Percentiles rank a stretch among this genome's conserved stretches.
Evolutionary conservation across 2,113 vertebrate genomes (phyloP).

Genomic region (Rafetus swinhoei): DNA sequence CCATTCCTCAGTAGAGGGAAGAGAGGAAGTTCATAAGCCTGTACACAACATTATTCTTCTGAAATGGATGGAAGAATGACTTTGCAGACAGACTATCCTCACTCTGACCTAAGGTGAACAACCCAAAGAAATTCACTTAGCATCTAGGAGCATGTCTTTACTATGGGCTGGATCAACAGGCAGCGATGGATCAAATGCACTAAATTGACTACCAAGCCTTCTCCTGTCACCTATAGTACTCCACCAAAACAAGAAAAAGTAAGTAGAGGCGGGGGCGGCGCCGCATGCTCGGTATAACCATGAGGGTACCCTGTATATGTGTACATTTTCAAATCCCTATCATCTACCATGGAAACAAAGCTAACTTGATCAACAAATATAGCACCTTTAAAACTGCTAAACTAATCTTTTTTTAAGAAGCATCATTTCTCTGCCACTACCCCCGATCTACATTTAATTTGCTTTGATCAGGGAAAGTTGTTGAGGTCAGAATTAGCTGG

Average conservation of each 20-base stretch:
- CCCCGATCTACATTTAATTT: background rate
- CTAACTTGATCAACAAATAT: background rate
- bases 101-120: background rate
- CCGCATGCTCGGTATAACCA: too few relatives aligned
- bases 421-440: rapidly evolving
- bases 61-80: background rate
- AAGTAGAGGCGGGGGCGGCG: too few relatives aligned
- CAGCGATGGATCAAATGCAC: too few relatives aligned
- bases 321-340: too few relatives aligned
- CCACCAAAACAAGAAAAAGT: too few relatives aligned
- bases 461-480: background rate
- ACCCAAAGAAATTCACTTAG: background rate
- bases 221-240: too few relatives aligned
- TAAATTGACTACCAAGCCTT: too few relatives aligned
- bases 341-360: background rate
- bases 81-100: background rate
- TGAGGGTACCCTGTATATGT: too few relatives aligned
- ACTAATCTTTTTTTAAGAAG: background rate
- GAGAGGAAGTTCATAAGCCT: background rate
- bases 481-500: background rate
- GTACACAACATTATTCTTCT: background rate
- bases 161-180: too few relatives aligned
- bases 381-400: background rate
- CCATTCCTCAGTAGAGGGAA: background rate
- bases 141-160: background rate